A percentile compares a stretch with the other conserved stretches of the same genome.
phyloP scores from a whole-genome alignment of 2,888 invertebrate genomes.

The Helicoverpa assulta region DNA sequence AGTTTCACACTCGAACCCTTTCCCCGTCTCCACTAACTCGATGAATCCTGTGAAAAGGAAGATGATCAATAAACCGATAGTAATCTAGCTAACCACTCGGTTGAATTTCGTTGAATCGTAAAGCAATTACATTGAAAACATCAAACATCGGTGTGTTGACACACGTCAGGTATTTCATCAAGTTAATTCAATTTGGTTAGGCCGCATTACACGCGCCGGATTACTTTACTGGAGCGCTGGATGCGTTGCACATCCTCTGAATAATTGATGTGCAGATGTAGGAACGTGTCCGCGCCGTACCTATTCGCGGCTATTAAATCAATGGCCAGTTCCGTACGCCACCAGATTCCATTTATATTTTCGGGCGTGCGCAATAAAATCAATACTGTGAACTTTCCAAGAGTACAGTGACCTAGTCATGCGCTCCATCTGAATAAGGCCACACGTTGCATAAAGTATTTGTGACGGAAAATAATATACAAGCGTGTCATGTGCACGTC shows the following conservation, averaged over 20 bases:
- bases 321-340: conserved; percentile 72
- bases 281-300: conserved; percentile 40
- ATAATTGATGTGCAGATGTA: conserved; percentile 48
- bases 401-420: conserved; percentile 88
- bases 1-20: conserved; percentile 64
- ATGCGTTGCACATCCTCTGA: conserved; percentile 47
- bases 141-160: conserved; percentile 56
- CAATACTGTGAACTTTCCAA: conserved; percentile 89
- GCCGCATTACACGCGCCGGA: conserved; percentile 52
- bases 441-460: conserved; percentile 82
- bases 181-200: conserved; percentile 60
- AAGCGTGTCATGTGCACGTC: conserved; percentile 51
- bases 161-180: conserved; percentile 57
- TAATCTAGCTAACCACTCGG: conserved; percentile 28
- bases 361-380: conserved; percentile 89
- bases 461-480: conserved; percentile 72
- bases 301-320: conserved; percentile 69
- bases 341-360: conserved; percentile 86
- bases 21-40: conserved; percentile 58
- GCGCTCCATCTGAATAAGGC: conserved; percentile 80
- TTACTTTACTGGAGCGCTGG: conserved; percentile 56
- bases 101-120: conserved; percentile 14
- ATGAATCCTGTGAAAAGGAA: conserved; percentile 68
- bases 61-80: conserved; percentile 53
- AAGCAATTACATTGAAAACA: conserved; percentile 59